Conservation (phyloP, 1,140 invertebrate species). For the Oedothorax gibbosus region DNA sequence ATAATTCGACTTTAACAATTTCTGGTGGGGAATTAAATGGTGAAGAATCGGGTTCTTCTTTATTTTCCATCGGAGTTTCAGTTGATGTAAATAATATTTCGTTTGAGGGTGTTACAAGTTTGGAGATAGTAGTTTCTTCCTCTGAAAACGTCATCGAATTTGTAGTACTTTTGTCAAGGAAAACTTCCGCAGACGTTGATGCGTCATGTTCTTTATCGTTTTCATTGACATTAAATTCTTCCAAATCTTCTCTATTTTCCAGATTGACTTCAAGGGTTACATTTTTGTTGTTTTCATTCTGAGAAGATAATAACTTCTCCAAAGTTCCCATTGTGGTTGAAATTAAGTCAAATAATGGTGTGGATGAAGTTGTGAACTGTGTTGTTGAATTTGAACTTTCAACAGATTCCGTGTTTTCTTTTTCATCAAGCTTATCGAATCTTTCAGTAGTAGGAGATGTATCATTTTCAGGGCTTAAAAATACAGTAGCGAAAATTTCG, state of each 20-base stretch:
- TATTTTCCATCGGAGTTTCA: background rate
- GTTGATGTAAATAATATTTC: background rate
- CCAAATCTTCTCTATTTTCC: background rate
- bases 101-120: conserved; percentile 7
- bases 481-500: background rate
- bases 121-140: background rate
- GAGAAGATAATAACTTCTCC: conserved; percentile 20
- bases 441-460: background rate
- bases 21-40: background rate
- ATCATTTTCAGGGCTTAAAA: background rate
- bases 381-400: background rate
- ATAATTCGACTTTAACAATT: conserved; percentile 12
- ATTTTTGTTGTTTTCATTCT: conserved; percentile 14
- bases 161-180: no score
- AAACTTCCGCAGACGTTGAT: no score
- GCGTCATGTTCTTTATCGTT: background rate
- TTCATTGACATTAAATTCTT: background rate
- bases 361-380: background rate
- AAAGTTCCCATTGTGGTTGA: background rate
- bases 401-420: no score
- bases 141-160: background rate
- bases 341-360: background rate
- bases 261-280: conserved; percentile 23
- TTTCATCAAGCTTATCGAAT: no score
- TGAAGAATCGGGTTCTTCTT: conserved; percentile 12